phyloP scores from a whole-genome alignment of 2,113 vertebrate species.

The Macaca mulatta region DNA sequence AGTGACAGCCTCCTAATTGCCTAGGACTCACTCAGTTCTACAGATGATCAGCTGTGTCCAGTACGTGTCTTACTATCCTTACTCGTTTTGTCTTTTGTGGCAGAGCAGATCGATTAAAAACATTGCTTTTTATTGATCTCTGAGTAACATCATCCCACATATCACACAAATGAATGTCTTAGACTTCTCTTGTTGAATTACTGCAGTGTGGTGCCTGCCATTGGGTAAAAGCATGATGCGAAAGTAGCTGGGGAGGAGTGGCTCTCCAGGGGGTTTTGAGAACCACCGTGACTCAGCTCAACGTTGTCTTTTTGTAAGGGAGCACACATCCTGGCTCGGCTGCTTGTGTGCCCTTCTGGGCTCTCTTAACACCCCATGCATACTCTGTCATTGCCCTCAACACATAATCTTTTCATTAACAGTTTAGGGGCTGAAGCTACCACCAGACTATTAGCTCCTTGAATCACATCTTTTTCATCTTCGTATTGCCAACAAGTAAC shows the following conservation, averaged over 20 bases:
- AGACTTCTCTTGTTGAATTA: background rate
- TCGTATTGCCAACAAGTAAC: background rate
- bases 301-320: background rate
- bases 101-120: background rate
- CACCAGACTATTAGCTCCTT: background rate
- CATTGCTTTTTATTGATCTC: background rate
- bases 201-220: no score
- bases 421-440: background rate
- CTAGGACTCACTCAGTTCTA: background rate
- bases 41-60: background rate
- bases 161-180: background rate
- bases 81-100: background rate
- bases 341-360: background rate
- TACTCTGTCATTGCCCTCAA: background rate
- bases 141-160: background rate
- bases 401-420: background rate
- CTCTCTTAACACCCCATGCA: accelerated
- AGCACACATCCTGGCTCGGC: background rate
- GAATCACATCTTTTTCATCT: background rate
- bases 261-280: background rate
- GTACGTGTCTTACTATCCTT: background rate
- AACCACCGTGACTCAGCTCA: background rate
- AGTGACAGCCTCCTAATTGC: accelerated
- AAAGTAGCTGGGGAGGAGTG: background rate
- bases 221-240: background rate